A percentile compares a stretch with the other conserved stretches of the same genome.
Evolutionary conservation across 1,140 invertebrate genomes (phyloP).

Genomic region (Lepidotrigona ventralis): DNA sequence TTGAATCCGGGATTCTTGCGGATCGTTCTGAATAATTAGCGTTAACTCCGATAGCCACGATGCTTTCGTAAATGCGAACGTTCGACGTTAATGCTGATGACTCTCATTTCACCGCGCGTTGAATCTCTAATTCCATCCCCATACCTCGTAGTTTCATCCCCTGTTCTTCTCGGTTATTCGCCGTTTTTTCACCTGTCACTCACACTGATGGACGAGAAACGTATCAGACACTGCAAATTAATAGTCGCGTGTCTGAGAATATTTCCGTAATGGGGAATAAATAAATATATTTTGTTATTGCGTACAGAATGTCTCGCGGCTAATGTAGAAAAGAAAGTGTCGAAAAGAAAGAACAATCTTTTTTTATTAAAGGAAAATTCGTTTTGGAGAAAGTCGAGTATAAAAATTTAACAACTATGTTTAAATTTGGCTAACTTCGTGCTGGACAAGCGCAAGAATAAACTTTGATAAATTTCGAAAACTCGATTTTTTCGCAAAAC

Average conservation of each 20-base stretch:
- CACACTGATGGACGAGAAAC: not conserved
- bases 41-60: constrained; percentile 14
- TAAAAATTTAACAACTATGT: too few species aligned
- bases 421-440: too few species aligned
- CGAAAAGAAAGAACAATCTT: too few species aligned
- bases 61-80: not conserved
- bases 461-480: too few species aligned
- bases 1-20: constrained; percentile 44
- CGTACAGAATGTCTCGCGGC: too few species aligned
- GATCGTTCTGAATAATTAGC: constrained; percentile 46
- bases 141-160: not conserved
- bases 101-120: not conserved
- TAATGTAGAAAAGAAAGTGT: too few species aligned
- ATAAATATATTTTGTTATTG: not conserved
- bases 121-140: not conserved
- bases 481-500: too few species aligned
- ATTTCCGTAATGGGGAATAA: not conserved
- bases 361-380: too few species aligned
- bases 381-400: too few species aligned
- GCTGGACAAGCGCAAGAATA: too few species aligned
- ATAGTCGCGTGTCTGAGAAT: not conserved
- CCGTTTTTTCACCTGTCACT: too few species aligned
- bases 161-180: not conserved
- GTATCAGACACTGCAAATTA: not conserved
- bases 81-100: constrained; percentile 31